Evolutionary conservation across 1,140 invertebrate genomes (phyloP), one percentile per base, ranked within the genome.

Genomic region (Drosophila tsacasi): DNA sequence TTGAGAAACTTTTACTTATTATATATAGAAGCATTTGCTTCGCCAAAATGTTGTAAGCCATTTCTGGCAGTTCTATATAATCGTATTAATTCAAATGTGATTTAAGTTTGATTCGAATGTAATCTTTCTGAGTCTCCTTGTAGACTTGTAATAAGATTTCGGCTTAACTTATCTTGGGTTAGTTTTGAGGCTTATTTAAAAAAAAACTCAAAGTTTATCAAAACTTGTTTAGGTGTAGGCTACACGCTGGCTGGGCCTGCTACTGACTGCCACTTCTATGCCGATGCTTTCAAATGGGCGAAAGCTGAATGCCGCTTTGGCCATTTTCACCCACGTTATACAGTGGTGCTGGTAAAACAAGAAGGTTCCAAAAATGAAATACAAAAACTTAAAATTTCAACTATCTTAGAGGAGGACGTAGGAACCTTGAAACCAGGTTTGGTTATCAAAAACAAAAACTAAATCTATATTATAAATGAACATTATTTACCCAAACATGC

Each of bases 221-320:
- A 39, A n/a, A 27, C 37, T 19, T 61, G 17, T 65, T 42, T 32
- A 21, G 40, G 62, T 65, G 62, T 23, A 12, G 13, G 25, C 17
- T 17, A 23, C 10, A 30, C 10, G 35, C 6, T 60, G 19, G n/a
- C 62, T 58, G 35, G 17, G 35, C 44, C 50, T 61, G 57, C 61
- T 40, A 42, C 65, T 42, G 49, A 23, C 63, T 40, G 46, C 54
- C 39, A 52, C 58, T 62, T 81, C 54, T 71, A 62, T 64, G 52
- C 40, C 55, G 62, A 62, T 75, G 61, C n/a, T 83, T 82, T 69
- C 37, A 89, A 89, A 87, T 81, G 84, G 84, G 84, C 84, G 84
- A 87, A 87, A 87, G 84, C 84, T 87, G 78, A 83, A 83, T 89
- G 84, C 68, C 81, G 72, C 78, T 89, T 89, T 78, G 69, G 77